Conservation (phyloP, 2,888 invertebrate genomes). For the Drosophila borborema region DNA sequence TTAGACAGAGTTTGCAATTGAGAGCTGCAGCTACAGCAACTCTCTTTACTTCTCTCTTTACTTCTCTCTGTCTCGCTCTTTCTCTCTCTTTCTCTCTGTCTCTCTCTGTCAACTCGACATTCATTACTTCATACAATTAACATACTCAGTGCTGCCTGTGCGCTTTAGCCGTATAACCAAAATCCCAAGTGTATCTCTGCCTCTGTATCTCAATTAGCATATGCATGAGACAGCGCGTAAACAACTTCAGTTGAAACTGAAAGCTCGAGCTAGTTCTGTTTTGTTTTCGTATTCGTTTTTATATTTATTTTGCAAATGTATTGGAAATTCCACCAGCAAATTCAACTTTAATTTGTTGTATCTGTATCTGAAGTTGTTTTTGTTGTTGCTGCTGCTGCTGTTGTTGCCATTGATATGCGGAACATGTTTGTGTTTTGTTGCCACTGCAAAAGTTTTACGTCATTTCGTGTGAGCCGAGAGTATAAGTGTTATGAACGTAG, state of each 20-base stretch:
- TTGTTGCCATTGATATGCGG: constrained; percentile 75
- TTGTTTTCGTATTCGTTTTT: constrained; percentile 20
- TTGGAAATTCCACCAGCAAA: constrained; percentile 51
- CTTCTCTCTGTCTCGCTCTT: not conserved
- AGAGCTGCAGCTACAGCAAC: constrained; percentile 12
- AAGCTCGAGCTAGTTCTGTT: constrained; percentile 26
- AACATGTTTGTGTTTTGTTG: constrained; percentile 76
- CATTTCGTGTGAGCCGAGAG: constrained; percentile 51
- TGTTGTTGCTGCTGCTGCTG: constrained; percentile 23
- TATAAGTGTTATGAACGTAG: constrained; percentile 53
- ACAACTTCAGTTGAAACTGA: constrained; percentile 57
- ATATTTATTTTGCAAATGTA: constrained; percentile 46
- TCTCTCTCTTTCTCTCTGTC: not conserved
- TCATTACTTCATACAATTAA: constrained; percentile 53
- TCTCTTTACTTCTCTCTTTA: not conserved
- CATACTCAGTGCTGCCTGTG: constrained; percentile 8
- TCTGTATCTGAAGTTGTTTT: constrained; percentile 11
- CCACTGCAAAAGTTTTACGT: constrained; percentile 68
- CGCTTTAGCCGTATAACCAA: constrained; percentile 21
- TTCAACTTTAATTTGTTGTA: constrained; percentile 54
- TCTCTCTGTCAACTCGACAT: constrained; percentile 19
- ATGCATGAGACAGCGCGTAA: constrained; percentile 25
- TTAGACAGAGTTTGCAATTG: constrained; percentile 36
- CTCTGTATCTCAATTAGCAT: constrained; percentile 27
- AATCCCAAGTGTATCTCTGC: constrained; percentile 22